Evolutionary conservation across 2,888 invertebrate genomes (phyloP).

Genomic region (Lydus trimaculatus): DNA sequence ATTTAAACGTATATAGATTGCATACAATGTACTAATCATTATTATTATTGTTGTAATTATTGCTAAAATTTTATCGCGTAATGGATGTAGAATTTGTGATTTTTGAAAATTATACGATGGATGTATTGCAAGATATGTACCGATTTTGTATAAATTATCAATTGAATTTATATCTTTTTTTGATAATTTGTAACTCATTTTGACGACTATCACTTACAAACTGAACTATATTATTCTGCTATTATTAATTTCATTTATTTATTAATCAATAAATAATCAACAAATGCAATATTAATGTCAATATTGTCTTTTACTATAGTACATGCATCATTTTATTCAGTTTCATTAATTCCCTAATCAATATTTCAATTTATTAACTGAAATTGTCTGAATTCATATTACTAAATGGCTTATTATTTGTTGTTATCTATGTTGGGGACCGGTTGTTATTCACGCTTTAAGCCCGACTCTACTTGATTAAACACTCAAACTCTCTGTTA

Average conservation of each 20-base stretch:
- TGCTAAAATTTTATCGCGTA: not conserved
- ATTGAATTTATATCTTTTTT: not conserved
- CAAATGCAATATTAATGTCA: not conserved
- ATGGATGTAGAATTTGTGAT: not conserved
- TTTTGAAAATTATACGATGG: not conserved
- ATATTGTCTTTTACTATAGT: too few species aligned
- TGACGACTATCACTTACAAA: not conserved
- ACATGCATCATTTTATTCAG: too few species aligned
- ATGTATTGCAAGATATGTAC: not conserved
- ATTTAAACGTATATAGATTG: not conserved
- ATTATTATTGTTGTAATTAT: not conserved
- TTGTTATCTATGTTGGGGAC: too few species aligned
- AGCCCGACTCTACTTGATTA: too few species aligned
- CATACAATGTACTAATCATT: not conserved
- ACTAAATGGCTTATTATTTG: too few species aligned
- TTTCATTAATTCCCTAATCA: too few species aligned
- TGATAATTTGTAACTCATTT: constrained; percentile 8
- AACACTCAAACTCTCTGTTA: too few species aligned
- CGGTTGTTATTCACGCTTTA: too few species aligned
- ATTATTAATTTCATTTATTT: not conserved
- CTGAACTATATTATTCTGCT: too few species aligned
- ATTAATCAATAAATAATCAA: not conserved
- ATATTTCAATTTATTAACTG: too few species aligned
- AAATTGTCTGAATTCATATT: too few species aligned
- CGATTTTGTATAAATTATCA: not conserved